Percentiles rank a stretch among this genome's conserved stretches.
Conservation (phyloP, 2,113 vertebrate species). For the Ameiurus melas region DNA sequence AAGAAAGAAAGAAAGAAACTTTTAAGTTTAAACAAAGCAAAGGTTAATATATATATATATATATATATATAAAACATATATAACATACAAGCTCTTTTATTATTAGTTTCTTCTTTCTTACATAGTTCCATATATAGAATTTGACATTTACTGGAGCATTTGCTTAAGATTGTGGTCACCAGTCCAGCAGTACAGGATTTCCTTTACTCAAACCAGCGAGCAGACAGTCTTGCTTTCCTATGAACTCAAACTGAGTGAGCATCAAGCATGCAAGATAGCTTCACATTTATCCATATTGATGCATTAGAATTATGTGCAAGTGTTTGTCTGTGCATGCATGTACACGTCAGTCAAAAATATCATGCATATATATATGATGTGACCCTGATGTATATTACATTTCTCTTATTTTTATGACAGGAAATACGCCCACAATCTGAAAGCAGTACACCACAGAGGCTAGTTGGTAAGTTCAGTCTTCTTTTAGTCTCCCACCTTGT, state of each 20-base stretch:
- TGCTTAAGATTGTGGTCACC: conserved; percentile 61
- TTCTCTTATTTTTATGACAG: conserved; percentile 48
- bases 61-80: too few relatives aligned
- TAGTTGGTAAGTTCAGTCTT: conserved; percentile 61
- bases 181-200: conserved; percentile 68
- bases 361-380: conserved; percentile 34
- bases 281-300: not conserved
- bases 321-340: not conserved
- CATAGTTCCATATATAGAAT: not conserved
- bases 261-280: not conserved
- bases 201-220: conserved; percentile 27
- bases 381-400: conserved; percentile 34
- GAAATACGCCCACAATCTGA: conserved; percentile 43
- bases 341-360: not conserved
- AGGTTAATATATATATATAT: too few relatives aligned
- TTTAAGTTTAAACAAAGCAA: too few relatives aligned
- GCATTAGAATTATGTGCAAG: not conserved
- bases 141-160: conserved; percentile 45
- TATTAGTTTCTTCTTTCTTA: not conserved
- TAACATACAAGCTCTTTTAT: too few relatives aligned
- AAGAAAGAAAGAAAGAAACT: too few relatives aligned
- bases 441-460: conserved; percentile 52
- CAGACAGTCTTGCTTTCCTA: conserved; percentile 10
- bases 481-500: not conserved
- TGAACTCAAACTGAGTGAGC: not conserved